Evolutionary conservation across 2,888 invertebrate species (phyloP), one percentile per base, ranked within the genome.

Genomic region (Prosapia bicincta): DNA sequence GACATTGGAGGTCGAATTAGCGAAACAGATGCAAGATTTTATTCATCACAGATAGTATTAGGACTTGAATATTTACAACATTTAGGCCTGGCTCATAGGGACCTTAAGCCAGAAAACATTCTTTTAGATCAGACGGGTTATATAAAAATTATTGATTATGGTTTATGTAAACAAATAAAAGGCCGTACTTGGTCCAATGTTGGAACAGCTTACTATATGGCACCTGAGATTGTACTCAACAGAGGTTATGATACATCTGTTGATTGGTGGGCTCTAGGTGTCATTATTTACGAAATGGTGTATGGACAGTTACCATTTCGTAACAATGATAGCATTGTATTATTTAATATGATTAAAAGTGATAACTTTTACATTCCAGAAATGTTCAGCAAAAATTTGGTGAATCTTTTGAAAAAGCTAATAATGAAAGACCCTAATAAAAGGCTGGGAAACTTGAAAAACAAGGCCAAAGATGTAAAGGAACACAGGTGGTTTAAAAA

Each of bases 261-360:
- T 0, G 98, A 99, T 83, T 98, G 97, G 96, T 98, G 98, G 98
- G 93, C 97, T 0, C 90, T 96, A 79, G 98, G 95, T 0, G 90
- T 97, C 0, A 86, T 97, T 3, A 86, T 97, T 43, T 97, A 89
- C 84, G 97, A 97, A 87, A 94, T 97, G 92, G 91, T 92, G 70
- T 93, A 94, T 23, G 99, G 98, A 0, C 94, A 93, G 84, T 95
- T 98, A 10, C 99, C 99, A 0, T 99, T 99, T 85, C 93, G 92
- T 81, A 92, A 94, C 15, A 92, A 91, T 79, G 95, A 97, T 79
- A 95, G 95, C 0, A 96, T 98, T 90, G 92, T 93, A 84, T 94
- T 97, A 79, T 98, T 97, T 85, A 96, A 95, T 83, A 97, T 95
- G 86, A 99, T 99, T 81, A 94, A 97, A 15, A 89, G 91, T 25